Conservation (phyloP, 2,888 invertebrate species). For the Endotricha flammealis region DNA sequence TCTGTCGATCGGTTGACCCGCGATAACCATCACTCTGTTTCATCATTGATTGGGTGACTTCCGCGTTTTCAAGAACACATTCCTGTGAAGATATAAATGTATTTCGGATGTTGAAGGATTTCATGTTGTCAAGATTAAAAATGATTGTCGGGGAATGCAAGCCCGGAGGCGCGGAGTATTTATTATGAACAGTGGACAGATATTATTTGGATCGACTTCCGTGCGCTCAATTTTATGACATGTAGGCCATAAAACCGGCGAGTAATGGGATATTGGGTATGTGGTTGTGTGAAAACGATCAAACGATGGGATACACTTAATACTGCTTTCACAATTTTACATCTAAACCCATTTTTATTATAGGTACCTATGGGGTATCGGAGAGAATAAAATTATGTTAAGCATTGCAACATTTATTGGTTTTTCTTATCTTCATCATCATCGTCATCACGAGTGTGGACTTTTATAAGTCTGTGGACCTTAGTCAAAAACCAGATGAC, state of each 20-base stretch:
- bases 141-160: neutral
- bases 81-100: neutral
- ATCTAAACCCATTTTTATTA: too few species aligned
- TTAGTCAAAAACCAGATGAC: slow-evolving; percentile 45
- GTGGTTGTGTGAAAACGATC: too few species aligned
- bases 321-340: too few species aligned
- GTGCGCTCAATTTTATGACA: neutral
- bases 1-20: slow-evolving; percentile 5
- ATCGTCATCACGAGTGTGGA: slow-evolving; percentile 28
- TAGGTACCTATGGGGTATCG: neutral
- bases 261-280: too few species aligned
- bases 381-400: neutral
- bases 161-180: neutral
- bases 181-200: neutral
- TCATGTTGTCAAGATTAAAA: neutral
- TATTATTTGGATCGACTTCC: neutral
- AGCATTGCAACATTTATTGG: slow-evolving; percentile 3
- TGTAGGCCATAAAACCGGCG: too few species aligned
- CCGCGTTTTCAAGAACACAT: slow-evolving; percentile 7
- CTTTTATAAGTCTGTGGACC: slow-evolving; percentile 36
- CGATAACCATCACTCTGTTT: slow-evolving; percentile 10
- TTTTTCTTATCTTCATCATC: slow-evolving; percentile 26
- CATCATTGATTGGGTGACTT: slow-evolving; percentile 15
- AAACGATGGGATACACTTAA: too few species aligned
- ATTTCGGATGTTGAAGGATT: neutral